A percentile compares a stretch with the other conserved stretches of the same genome.
Evolutionary conservation across 2,888 invertebrate species (phyloP).

Genomic region (Liposcelis brunnea): DNA sequence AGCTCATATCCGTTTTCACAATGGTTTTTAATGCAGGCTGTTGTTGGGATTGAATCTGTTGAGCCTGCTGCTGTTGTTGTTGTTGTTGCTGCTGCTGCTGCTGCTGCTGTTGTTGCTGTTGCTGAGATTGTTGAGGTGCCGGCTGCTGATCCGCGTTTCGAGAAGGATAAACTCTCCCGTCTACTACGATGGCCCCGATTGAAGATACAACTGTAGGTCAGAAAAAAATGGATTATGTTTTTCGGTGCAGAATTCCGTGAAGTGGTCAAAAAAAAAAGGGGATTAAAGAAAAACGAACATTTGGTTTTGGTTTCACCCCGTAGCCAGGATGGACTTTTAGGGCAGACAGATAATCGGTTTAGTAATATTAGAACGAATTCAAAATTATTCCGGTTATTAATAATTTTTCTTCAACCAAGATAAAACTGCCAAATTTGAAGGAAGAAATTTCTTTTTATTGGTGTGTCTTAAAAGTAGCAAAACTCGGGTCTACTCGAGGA

Average conservation of each 20-base stretch:
- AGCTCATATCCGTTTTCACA: neutral
- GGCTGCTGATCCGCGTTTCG: constrained; percentile 18
- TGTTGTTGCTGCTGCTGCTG: constrained; percentile 24
- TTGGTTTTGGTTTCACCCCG: neutral
- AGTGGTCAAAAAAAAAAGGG: constrained; percentile 9
- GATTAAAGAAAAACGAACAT: constrained; percentile 12
- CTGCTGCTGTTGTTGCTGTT: constrained; percentile 24
- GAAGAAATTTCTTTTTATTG: too few species aligned
- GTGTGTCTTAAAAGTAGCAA: too few species aligned
- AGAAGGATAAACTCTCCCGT: constrained; percentile 58
- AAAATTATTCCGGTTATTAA: too few species aligned
- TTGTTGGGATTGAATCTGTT: constrained; percentile 8
- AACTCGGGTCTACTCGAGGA: too few species aligned
- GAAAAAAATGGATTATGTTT: constrained; percentile 3
- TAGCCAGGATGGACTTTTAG: too few species aligned
- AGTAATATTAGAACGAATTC: too few species aligned
- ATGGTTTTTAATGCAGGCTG: neutral
- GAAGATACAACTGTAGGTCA: constrained; percentile 48
- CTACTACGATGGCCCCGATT: constrained; percentile 66
- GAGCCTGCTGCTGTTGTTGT: constrained; percentile 14
- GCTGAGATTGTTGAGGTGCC: constrained; percentile 17
- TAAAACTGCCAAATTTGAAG: too few species aligned
- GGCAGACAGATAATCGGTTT: too few species aligned
- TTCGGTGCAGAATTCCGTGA: neutral
- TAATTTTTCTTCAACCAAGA: too few species aligned